Base-by-base conservation (phyloP, 1,140 invertebrate species). In the Lasioglossum baleicum region DNA sequence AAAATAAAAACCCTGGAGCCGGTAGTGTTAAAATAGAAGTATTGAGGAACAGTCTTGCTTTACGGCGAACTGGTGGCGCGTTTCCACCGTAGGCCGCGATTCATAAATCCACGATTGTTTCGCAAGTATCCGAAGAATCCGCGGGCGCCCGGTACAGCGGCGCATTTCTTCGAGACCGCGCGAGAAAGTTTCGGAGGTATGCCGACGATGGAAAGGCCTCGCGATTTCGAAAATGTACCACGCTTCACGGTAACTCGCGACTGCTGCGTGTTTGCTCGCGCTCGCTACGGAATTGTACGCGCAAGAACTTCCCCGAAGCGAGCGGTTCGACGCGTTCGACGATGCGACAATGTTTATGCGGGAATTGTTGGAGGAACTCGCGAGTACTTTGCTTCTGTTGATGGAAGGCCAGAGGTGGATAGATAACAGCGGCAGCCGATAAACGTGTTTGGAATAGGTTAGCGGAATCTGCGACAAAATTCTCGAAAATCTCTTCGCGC, bases 31-130 rank as follows among this genome's bases (percentile, higher is more conserved):
- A 26, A 26, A 0, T 26, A 26, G 26, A 26, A 26, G 26, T 26
- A 26, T 26, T 26, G 26, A 26, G 26, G 26, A 26, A 26, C 26
- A 26, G 26, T 26, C 26, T 26, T 1, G 26, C 26, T 26, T 26
- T 26, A 0, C 26, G 44, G 13, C 48, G n/a, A n/a, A 79, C 73
- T 69, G 56, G 74, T 7, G 13, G 20, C 20, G n/a, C 20, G 15
- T n/a, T 20, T 7, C 17, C 15, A 3, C 6, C 40, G 0, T 20
- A 3, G 3, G 7, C 20, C n/a, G 20, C 17, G 63, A 79, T 73
- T 65, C 61, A 58, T 72, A 65, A 72, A 73, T 79, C 72, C 69
- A 20, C 76, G 48, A 56, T 31, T 72, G 61, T 65, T 72, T 79
- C 76, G 44, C 61, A 73, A 73, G 60, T 73, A 79, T 72, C 31